A percentile compares a stretch with the other conserved stretches of the same genome.
phyloP scores from a whole-genome alignment of 1,140 invertebrate genomes.

The Orussus abietinus region DNA sequence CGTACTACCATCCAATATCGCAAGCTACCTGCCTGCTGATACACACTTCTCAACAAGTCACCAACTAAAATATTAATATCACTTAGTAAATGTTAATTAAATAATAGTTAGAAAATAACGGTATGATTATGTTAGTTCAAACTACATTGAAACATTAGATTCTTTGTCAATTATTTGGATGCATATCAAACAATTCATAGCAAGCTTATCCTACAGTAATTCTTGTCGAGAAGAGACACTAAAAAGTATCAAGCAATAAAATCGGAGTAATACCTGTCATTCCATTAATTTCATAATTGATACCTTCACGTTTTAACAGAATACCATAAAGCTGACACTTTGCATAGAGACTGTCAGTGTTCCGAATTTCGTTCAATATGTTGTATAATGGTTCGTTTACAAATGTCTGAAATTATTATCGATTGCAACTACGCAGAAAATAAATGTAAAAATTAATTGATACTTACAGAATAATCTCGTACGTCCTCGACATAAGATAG shows the following conservation, averaged over 20 bases:
- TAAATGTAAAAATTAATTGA: conserved; percentile 1
- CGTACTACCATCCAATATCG: conserved; percentile 92
- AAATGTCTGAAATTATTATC: conserved; percentile 46
- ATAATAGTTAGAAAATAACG: too few relatives aligned
- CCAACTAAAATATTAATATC: conserved; percentile 56
- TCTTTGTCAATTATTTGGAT: too few relatives aligned
- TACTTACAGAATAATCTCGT: conserved; percentile 59
- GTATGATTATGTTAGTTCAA: too few relatives aligned
- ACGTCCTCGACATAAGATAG: conserved; percentile 67
- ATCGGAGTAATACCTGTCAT: conserved; percentile 45
- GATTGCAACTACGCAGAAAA: too few relatives aligned
- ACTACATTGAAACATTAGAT: too few relatives aligned
- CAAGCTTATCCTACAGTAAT: too few relatives aligned
- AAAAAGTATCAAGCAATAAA: too few relatives aligned
- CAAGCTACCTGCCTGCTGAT: conserved; percentile 80
- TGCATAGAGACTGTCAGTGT: conserved; percentile 69
- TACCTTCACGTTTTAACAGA: conserved; percentile 77
- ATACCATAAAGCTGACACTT: conserved; percentile 83
- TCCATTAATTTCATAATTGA: conserved; percentile 69
- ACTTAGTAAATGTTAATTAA: too few relatives aligned
- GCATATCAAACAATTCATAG: too few relatives aligned
- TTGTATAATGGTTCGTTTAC: conserved; percentile 64
- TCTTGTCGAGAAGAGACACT: too few relatives aligned
- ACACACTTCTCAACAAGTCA: conserved; percentile 74
- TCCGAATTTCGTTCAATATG: conserved; percentile 68